phyloP scores from a whole-genome alignment of 2,888 invertebrate species.

The Onthophagus sagittarius region DNA sequence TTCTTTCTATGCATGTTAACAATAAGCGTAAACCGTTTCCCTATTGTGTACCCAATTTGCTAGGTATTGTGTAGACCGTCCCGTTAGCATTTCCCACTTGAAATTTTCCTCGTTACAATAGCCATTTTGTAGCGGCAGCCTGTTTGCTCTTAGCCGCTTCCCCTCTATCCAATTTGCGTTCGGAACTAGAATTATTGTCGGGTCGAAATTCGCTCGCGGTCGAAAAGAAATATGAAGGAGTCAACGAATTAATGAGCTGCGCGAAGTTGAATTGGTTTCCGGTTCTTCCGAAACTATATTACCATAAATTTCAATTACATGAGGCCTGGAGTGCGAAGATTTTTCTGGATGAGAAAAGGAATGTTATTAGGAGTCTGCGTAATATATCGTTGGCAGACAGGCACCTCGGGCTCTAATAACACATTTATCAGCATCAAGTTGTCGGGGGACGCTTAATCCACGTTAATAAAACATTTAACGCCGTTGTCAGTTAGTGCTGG shows the following conservation, averaged over 20 bases:
- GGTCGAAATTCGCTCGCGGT: not conserved
- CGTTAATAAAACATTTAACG: constrained; percentile 7
- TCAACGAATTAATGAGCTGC: not conserved
- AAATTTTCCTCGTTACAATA: not conserved
- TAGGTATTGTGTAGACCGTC: not conserved
- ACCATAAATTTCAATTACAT: not conserved
- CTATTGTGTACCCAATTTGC: not conserved
- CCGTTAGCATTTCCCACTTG: not conserved
- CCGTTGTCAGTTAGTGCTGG: not conserved
- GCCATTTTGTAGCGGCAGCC: not conserved
- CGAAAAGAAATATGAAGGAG: not conserved
- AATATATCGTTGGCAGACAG: not conserved
- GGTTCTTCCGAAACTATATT: not conserved
- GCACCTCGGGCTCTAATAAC: not conserved
- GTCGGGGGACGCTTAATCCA: constrained; percentile 4
- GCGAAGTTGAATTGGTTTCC: not conserved
- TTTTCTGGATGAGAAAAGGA: not conserved
- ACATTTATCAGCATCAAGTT: constrained; percentile 10
- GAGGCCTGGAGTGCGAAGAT: not conserved
- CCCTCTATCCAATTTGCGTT: not conserved
- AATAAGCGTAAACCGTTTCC: not conserved
- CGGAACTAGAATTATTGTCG: not conserved
- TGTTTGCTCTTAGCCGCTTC: not conserved
- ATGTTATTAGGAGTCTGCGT: not conserved
- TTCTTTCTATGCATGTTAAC: not conserved